These are phyloP conservation scores for Crotalus viridis DNA, from an alignment of 2,113 vertebrate species.

Conservation along the genomic window DNA sequence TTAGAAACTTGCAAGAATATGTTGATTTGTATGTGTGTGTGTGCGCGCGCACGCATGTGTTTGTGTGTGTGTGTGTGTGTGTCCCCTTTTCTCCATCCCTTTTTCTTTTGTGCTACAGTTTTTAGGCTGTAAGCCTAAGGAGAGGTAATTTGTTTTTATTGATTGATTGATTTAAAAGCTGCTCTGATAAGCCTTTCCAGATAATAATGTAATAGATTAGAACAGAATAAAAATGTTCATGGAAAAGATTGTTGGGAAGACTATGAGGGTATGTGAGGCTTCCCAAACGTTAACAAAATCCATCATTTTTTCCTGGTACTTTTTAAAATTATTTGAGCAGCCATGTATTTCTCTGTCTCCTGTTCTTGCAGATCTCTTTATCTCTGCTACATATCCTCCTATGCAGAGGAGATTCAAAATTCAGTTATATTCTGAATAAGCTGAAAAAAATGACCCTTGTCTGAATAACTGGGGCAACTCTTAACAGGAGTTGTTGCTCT, in stretches of 20 bases:
- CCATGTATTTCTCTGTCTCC: neutral
- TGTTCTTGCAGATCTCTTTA: neutral
- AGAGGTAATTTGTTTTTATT: neutral
- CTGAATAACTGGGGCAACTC: neutral
- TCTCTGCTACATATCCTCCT: neutral
- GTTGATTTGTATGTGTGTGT: neutral
- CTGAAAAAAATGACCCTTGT: neutral
- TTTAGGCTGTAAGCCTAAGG: neutral
- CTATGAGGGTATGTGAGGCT: neutral
- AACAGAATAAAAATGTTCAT: neutral
- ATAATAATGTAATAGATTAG: neutral
- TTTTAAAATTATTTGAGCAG: neutral
- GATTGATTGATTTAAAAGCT: neutral
- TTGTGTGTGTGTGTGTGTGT: accelerated
- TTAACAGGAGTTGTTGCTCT: neutral
- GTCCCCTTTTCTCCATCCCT: neutral
- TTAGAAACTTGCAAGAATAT: neutral
- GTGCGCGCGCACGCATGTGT: too few species aligned
- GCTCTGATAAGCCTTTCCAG: neutral
- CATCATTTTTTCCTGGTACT: neutral
- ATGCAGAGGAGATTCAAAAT: neutral
- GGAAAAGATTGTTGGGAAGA: neutral
- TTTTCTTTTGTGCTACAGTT: neutral
- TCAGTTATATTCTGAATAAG: neutral
- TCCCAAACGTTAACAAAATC: neutral